Base-by-base conservation (phyloP, 2,797 vertebrate genomes). In the Loris lydekkerianus region DNA sequence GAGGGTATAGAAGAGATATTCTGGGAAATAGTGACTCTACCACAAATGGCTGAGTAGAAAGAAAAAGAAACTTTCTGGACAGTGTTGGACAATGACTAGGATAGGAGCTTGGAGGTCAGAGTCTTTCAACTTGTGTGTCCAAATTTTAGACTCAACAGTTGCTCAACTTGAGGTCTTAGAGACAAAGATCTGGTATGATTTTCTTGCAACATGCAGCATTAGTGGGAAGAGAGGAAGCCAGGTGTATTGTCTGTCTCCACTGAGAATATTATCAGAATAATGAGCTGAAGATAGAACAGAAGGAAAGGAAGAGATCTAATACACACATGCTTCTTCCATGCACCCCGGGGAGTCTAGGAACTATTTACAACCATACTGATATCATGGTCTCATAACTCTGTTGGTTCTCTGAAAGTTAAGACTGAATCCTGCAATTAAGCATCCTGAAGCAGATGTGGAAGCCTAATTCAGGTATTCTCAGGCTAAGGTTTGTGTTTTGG, bases 401-500 rank as follows among this genome's bases (percentile, higher is more conserved):
- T 70, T 20, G 31, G 21, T 21, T 61, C n/a, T 81, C 63, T 82
- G 61, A 73, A 91, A 56, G 21, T 73, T 69, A 60, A 91, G 37
- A 60, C 21, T 7, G 23, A 87, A 43, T 70, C 70, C 27, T 81
- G 61, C 31, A 14, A 72, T 92, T 67, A 90, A 61, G 20, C 25
- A 37, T 86, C 65, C 37, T 46, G 14, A 13, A 49, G 60, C 34
- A 31, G 70, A 37, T 5, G 0, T 46, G 29, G 76, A 86, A n/a
- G 65, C 10, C 40, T 40, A 89, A 37, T 37, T 86, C 14, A 31
- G 58, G 46, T 37, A 27, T 89, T 94, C 91, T 89, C 40, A 82
- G 34, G 83, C 95, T 75, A 86, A 84, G 80, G 65, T 46, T 86
- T 72, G 58, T 72, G 23, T 75, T 85, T 93, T 5, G 7, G 21